Evolutionary conservation across 2,113 vertebrate species (phyloP), one percentile per base, ranked within the genome.

Genomic region (Scomber scombrus): DNA sequence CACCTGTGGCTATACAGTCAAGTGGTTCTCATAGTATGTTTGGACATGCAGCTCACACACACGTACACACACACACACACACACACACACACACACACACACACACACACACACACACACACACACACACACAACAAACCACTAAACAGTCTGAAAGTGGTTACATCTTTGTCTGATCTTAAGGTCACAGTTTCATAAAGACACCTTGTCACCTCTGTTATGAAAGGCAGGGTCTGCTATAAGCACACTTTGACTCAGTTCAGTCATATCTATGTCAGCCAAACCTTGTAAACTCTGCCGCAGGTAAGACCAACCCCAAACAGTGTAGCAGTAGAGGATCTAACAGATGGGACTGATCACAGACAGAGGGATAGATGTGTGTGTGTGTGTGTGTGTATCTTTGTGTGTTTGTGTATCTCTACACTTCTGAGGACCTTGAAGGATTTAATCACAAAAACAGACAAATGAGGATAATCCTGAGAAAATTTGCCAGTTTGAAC

Each of bases 1-100:
- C 88, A 88, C 88, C 88, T 90, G 78, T 70, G 70, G 12, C 58
- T 50, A 18, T 63, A 80, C 52, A 64, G 18, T 73, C 50, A 66
- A 80, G 68, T 45, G 57, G 31, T 57, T 56, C 14, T 71, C 51
- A 63, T 57, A 16, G 58, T 65, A 40, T 55, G 58, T 80, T 78
- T 67, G 40, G 43, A 81, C 54, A 52, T 23, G 47, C 68, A 52
- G 51, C 1, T 0, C 1, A 0, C 3, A 11, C n/a, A 45, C 54
- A 54, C 47, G 68, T 45, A 52, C 61, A 19, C 54, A 55, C 18
- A 18, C 18, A 21, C n/a, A 62, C 70, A 51, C 21, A 57, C 54
- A 55, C 66, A 57, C 34, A 56, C 19, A 70, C 46, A 16, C 56
- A 67, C 16, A 29, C 43, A 56, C 14, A 51, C 1, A n/a, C 31